A percentile compares a stretch with the other conserved stretches of the same genome.
Evolutionary conservation across 1,140 invertebrate genomes (phyloP).

Genomic region (Achroia grisella): DNA sequence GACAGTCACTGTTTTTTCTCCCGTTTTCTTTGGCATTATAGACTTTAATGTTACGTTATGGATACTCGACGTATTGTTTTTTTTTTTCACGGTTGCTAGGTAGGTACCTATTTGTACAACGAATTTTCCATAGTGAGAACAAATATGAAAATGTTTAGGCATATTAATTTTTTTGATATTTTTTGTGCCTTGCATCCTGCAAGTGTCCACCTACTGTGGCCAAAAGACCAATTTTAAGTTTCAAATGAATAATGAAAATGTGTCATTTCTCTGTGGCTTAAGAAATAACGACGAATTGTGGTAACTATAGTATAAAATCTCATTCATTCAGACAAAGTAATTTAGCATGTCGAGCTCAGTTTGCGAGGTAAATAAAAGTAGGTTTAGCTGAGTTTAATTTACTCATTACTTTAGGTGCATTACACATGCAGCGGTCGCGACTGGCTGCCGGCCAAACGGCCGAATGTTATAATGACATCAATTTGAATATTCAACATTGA

Average conservation of each 20-base stretch:
- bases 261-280: too few species aligned
- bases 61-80: conserved; percentile 29
- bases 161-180: too few species aligned
- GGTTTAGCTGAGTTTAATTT: conserved; percentile 40
- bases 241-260: too few species aligned
- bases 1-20: conserved; percentile 71
- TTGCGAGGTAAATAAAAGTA: conserved; percentile 36
- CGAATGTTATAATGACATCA: conserved; percentile 72
- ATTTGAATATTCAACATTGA: conserved; percentile 73
- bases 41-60: conserved; percentile 46
- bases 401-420: conserved; percentile 59
- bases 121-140: too few species aligned
- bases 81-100: too few species aligned
- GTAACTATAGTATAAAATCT: too few species aligned
- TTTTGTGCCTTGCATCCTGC: too few species aligned
- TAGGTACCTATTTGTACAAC: too few species aligned
- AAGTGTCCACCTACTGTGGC: too few species aligned
- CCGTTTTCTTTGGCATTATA: conserved; percentile 53
- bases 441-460: conserved; percentile 62
- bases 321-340: conserved; percentile 2
- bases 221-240: too few species aligned
- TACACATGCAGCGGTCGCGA: conserved; percentile 18
- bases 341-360: conserved; percentile 6
- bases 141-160: too few species aligned
- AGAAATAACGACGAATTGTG: too few species aligned